These are phyloP conservation scores for Tragelaphus eurycerus DNA, from an alignment of 2,797 vertebrate species.

Conservation along the genomic window DNA sequence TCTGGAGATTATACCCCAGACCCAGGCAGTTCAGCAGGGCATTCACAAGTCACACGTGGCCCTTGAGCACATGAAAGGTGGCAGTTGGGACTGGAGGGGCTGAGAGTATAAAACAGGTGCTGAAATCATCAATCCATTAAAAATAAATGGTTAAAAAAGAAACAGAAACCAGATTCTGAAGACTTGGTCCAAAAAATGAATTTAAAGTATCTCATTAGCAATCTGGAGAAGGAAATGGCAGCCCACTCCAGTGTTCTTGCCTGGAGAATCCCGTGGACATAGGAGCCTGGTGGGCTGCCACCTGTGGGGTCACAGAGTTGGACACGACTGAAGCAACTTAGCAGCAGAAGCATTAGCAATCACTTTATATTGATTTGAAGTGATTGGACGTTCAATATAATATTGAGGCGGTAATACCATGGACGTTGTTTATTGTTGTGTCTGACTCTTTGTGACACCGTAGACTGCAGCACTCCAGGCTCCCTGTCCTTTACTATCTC, in stretches of 20 bases:
- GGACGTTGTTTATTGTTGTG: not conserved
- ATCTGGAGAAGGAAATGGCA: not conserved
- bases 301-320: not conserved
- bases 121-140: not conserved
- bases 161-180: not conserved
- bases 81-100: not conserved
- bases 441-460: not conserved
- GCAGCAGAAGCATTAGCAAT: not conserved
- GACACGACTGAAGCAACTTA: not conserved
- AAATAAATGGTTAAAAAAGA: not conserved
- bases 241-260: not conserved
- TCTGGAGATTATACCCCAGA: not conserved
- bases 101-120: not conserved
- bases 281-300: not conserved
- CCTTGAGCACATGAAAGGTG: not conserved
- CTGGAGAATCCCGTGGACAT: not conserved
- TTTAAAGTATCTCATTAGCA: not conserved
- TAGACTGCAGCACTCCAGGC: not conserved
- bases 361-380: not conserved
- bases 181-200: not conserved
- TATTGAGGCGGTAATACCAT: not conserved
- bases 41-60: not conserved
- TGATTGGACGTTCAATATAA: not conserved
- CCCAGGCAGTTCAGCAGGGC: fast-evolving
- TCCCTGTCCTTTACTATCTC: not conserved